phyloP scores from a whole-genome alignment of 2,797 vertebrate species.

The Chromobotia macracanthus region DNA sequence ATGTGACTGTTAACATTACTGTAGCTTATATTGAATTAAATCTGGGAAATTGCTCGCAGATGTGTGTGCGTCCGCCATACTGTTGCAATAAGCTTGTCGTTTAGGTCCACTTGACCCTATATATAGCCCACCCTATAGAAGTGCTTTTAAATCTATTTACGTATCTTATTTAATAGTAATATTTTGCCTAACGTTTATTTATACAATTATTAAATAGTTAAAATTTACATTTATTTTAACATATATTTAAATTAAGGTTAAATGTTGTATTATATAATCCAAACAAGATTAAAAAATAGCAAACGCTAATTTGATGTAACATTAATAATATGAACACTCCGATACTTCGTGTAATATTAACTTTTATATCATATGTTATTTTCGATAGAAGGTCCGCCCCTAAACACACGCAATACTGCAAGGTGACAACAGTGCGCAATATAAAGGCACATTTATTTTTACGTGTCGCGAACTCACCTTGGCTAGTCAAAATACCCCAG shows the following conservation, averaged over 20 bases:
- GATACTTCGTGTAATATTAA: too few species aligned
- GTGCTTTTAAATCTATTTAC: background rate
- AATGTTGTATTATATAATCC: background rate
- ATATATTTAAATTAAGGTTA: background rate
- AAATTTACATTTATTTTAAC: too few species aligned
- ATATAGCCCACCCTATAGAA: background rate
- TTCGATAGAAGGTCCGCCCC: background rate
- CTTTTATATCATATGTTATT: background rate
- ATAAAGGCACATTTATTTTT: background rate
- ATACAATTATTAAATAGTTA: background rate
- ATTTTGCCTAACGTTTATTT: too few species aligned
- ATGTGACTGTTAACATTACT: background rate
- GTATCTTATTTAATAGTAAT: too few species aligned
- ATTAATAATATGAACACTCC: too few species aligned
- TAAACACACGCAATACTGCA: constrained; percentile 15
- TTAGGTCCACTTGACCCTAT: background rate
- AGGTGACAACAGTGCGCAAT: constrained; percentile 4
- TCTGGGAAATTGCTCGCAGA: background rate
- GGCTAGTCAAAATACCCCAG: constrained; percentile 94
- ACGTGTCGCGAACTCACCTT: constrained; percentile 83
- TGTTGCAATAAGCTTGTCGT: background rate
- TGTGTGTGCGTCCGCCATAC: background rate
- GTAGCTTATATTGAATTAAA: background rate
- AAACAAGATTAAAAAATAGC: background rate
- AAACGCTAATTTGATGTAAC: too few species aligned